Conservation (phyloP, 2,888 invertebrate genomes). For the Cylindroiulus punctatus region DNA sequence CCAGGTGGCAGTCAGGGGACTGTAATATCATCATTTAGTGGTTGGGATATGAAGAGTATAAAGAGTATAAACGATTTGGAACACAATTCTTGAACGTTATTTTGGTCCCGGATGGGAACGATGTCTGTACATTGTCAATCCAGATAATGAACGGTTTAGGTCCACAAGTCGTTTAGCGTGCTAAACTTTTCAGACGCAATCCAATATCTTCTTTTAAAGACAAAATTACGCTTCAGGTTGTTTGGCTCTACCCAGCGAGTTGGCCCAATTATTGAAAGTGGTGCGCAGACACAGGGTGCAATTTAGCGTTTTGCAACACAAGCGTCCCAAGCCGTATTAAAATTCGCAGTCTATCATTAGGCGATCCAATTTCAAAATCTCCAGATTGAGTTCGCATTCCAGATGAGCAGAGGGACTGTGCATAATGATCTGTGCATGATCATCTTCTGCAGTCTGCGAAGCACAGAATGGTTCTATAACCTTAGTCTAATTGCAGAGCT, state of each 20-base stretch:
- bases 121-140: no score
- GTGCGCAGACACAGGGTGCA: background rate
- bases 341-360: background rate
- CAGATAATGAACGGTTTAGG: no score
- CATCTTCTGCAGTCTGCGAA: background rate
- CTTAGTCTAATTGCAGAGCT: constrained; percentile 13
- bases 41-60: no score
- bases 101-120: no score
- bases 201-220: background rate
- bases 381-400: background rate
- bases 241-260: background rate
- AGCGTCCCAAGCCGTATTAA: background rate
- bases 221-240: background rate
- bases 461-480: background rate
- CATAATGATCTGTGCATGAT: background rate
- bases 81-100: no score
- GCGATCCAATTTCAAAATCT: background rate
- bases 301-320: constrained; percentile 7
- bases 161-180: background rate
- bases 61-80: no score
- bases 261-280: constrained; percentile 7
- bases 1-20: no score
- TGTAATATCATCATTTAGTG: no score
- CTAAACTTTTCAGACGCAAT: background rate
- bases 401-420: background rate